phyloP scores from a whole-genome alignment of 2,113 vertebrate species.

The Pseudonaja textilis region DNA sequence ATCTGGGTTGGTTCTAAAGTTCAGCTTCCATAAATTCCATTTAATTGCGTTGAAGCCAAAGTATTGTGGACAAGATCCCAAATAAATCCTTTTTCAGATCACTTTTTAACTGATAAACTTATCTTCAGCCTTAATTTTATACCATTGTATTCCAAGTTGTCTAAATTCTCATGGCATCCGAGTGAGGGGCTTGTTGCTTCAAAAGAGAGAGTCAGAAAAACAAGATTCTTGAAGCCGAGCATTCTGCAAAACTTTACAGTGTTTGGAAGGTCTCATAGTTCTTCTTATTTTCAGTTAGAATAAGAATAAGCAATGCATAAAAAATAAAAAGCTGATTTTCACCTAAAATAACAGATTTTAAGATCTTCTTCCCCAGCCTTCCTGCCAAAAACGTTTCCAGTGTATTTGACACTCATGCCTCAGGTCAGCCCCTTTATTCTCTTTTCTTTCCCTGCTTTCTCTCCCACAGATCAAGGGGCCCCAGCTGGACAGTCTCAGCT shows the following conservation, averaged over 20 bases:
- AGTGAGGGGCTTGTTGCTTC: not conserved
- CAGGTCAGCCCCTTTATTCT: not conserved
- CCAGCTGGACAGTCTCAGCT: not conserved
- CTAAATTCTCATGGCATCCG: not conserved
- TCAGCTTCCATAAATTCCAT: not conserved
- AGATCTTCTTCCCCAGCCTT: not conserved
- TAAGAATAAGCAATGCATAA: not conserved
- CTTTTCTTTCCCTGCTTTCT: not conserved
- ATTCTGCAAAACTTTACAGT: not conserved
- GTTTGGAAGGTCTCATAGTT: not conserved
- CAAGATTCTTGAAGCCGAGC: not conserved
- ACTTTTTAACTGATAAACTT: not conserved
- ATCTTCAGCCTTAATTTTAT: not conserved
- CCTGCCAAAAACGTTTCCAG: not conserved
- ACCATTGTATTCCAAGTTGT: not conserved
- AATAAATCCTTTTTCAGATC: not conserved
- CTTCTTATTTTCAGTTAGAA: not conserved
- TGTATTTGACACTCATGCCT: not conserved
- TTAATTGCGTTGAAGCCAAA: not conserved
- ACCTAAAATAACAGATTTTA: not conserved
- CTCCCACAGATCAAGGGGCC: not conserved
- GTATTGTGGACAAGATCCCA: not conserved
- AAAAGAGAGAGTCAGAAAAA: not conserved
- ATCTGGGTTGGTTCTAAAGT: not conserved
- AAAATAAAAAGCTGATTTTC: not conserved